These are phyloP conservation scores for Catamblyrhynchus diadema DNA, from an alignment of 2,797 vertebrate species.

Conservation along the genomic window DNA sequence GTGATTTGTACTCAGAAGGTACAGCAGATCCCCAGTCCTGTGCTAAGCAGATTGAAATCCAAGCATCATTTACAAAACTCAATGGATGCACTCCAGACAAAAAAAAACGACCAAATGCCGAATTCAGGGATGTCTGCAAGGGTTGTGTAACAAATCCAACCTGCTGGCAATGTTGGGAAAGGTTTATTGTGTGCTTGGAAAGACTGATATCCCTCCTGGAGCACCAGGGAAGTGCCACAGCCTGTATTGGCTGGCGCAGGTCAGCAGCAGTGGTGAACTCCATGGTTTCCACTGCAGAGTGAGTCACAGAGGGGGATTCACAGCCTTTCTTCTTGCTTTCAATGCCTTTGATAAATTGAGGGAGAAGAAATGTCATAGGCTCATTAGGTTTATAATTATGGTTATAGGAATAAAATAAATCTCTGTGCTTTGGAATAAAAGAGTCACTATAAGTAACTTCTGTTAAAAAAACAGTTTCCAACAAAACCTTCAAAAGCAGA, in stretches of 20 bases:
- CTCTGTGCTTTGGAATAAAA: neutral
- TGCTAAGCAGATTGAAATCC: neutral
- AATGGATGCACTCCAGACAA: neutral
- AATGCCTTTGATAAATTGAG: slow-evolving; percentile 6
- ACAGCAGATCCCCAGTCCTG: neutral
- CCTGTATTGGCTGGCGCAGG: neutral
- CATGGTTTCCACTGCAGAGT: neutral
- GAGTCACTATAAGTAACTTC: neutral
- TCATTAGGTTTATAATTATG: slow-evolving; percentile 11
- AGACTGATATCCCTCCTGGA: neutral
- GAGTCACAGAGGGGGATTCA: neutral
- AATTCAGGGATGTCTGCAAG: neutral
- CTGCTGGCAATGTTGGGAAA: neutral
- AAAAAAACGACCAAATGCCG: neutral
- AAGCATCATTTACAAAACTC: neutral
- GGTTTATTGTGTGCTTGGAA: neutral
- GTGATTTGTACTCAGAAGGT: neutral
- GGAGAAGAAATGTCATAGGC: slow-evolving; percentile 18
- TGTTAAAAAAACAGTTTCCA: neutral
- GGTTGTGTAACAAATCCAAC: neutral
- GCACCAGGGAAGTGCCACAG: neutral
- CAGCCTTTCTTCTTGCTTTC: neutral
- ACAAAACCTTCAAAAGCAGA: neutral
- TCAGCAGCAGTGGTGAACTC: neutral
- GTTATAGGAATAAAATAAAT: neutral